A percentile compares a stretch with the other conserved stretches of the same genome.
Conservation (phyloP, 2,888 invertebrate genomes). For the Drosophila siamana region DNA sequence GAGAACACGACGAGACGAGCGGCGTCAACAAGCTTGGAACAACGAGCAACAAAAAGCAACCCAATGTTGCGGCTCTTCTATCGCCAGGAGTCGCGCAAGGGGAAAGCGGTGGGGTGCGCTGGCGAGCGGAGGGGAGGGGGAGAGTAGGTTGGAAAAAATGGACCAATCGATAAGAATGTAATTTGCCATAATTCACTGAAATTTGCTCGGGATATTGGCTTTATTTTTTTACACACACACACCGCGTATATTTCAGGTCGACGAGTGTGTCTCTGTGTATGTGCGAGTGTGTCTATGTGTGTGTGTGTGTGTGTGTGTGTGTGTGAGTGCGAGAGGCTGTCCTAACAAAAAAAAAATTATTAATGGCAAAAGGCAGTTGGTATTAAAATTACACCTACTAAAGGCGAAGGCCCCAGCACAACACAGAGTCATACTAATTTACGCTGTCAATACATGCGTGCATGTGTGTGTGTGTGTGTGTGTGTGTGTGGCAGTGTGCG, state of each 20-base stretch:
- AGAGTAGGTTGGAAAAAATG: conserved; percentile 44
- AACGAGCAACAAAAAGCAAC: conserved; percentile 34
- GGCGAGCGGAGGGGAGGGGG: not conserved
- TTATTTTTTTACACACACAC: conserved; percentile 27
- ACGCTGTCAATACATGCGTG: conserved; percentile 18
- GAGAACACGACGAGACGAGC: not conserved
- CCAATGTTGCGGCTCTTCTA: conserved; percentile 14
- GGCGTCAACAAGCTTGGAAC: conserved; percentile 7
- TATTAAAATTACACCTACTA: conserved; percentile 72
- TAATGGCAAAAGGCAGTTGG: conserved; percentile 68
- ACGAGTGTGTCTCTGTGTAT: not conserved
- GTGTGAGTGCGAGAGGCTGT: conserved; percentile 11
- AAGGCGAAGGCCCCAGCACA: conserved; percentile 23
- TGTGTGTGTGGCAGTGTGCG: conserved; percentile 13
- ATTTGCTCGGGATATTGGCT: conserved; percentile 76
- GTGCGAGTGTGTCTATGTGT: conserved; percentile 8
- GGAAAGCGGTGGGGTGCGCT: not conserved
- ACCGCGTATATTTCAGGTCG: not conserved
- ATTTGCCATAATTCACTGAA: conserved; percentile 83
- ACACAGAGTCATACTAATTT: conserved; percentile 31
- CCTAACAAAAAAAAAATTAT: conserved; percentile 63
- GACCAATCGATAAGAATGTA: conserved; percentile 82
- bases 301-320: conserved; percentile 9
- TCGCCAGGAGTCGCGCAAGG: not conserved
- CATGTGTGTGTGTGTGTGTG: not conserved